A percentile compares a stretch with the other conserved stretches of the same genome.
phyloP scores from a whole-genome alignment of 30 jellyfish, hydroid and myxozoan species.

The Pseudorhiza aurosa region DNA sequence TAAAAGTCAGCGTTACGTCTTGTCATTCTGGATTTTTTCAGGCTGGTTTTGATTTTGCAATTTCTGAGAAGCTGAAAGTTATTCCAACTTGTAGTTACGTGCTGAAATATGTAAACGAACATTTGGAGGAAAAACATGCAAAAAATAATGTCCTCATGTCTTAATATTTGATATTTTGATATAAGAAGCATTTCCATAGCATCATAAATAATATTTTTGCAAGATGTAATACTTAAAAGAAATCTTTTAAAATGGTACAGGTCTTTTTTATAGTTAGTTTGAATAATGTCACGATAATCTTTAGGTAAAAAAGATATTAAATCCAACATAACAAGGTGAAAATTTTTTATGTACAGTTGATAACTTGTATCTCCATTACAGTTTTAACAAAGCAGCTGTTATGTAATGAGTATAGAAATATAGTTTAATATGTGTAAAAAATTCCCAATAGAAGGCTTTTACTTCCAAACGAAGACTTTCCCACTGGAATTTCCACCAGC shows the following conservation, averaged over 20 bases:
- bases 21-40: too few relatives aligned
- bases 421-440: not conserved
- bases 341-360: too few relatives aligned
- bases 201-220: too few relatives aligned
- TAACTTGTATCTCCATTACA: too few relatives aligned
- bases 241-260: too few relatives aligned
- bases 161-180: not conserved
- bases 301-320: too few relatives aligned
- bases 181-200: not conserved
- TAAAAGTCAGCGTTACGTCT: too few relatives aligned
- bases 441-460: not conserved
- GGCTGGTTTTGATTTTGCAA: conserved; percentile 64
- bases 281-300: too few relatives aligned
- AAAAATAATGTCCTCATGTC: not conserved
- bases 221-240: too few relatives aligned
- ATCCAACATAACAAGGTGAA: too few relatives aligned
- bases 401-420: not conserved
- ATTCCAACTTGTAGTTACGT: conserved; percentile 71
- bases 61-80: conserved; percentile 36
- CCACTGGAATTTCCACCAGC: conserved; percentile 97
- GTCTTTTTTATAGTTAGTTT: too few relatives aligned
- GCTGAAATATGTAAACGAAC: conserved; percentile 56
- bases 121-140: conserved; percentile 1
- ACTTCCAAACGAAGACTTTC: conserved; percentile 82
- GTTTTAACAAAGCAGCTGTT: too few relatives aligned